These are phyloP conservation scores for Arrhopalites spinosus DNA, from an alignment of 2,888 invertebrate genomes.

Conservation along the genomic window DNA sequence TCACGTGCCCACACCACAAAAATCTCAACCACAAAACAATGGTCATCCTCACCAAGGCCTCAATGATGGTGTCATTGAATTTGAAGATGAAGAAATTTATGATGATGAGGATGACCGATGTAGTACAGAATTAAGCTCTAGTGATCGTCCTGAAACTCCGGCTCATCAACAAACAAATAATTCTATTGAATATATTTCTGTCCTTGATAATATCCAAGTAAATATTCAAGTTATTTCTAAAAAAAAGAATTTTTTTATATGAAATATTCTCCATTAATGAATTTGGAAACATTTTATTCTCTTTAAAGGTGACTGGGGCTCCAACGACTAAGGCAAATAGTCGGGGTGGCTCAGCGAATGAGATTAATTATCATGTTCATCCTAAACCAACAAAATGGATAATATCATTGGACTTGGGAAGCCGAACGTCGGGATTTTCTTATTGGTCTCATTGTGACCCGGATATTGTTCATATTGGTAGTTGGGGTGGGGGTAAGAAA, in stretches of 20 bases:
- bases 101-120: conserved; percentile 29
- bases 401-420: conserved; percentile 50
- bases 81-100: conserved; percentile 41
- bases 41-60: not conserved
- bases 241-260: too few species aligned
- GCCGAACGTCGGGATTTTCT: conserved; percentile 48
- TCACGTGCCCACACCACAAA: conserved; percentile 17
- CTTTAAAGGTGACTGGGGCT: conserved; percentile 22
- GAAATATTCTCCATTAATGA: too few species aligned
- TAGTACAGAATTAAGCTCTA: conserved; percentile 45
- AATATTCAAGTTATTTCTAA: too few species aligned
- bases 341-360: not conserved
- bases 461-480: conserved; percentile 51
- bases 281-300: too few species aligned
- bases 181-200: conserved; percentile 53
- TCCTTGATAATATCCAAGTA: conserved; percentile 53
- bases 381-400: conserved; percentile 41
- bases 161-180: conserved; percentile 23
- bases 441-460: conserved; percentile 50
- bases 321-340: not conserved
- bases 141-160: conserved; percentile 6
- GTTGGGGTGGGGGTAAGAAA: conserved; percentile 32
- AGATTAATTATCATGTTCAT: conserved; percentile 11
- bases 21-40: conserved; percentile 9
- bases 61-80: conserved; percentile 53